Evolutionary conservation across 2,888 invertebrate genomes (phyloP), one percentile per base, ranked within the genome.

Genomic region (Mimachlamys varia): DNA sequence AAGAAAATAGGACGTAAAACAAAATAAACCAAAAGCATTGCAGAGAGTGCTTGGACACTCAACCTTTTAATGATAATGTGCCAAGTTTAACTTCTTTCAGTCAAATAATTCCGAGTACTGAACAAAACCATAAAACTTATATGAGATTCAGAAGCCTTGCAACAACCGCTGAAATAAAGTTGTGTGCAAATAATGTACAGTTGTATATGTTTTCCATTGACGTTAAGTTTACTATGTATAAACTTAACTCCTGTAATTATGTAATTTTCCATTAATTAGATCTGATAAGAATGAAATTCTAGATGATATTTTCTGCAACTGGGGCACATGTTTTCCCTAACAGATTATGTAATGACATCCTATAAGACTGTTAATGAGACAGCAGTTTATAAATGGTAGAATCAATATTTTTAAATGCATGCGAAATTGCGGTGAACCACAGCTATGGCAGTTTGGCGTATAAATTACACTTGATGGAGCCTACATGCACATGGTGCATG

Each of bases 401-500:
- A 76, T 76, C 76, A 33, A 33, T 76, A 76, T 76, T 76, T 76
- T 76, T 76, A 76, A 76, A 76, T 76, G 76, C 33, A 10, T 76
- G 12, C 1, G 33, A 62, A 76, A 33, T 76, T 76, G 76, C 12
- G 76, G 76, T 76, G 76, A 76, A 76, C 76, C 76, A 76, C 76
- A 76, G 76, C 33, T 33, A 33, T 76, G 33, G 22, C 22, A 33
- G 44, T 76, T 33, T 76, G 12, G 22, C 12, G 27, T 17, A 33
- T 15, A 76, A 33, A 76, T 19, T 33, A 12, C 33, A 76, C 58
- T 22, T 27, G 22, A 76, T 27, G 76, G 33, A 76, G 76, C 27
- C 7, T 27, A 76, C 15, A 76, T 76, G 76, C 76, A 76, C 33
- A 76, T 33, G 33, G 27, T 12, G 27, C 33, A 12, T 76, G 76